Conservation (phyloP, 2,797 vertebrate genomes). For the Paratrypauchen microcephalus region DNA sequence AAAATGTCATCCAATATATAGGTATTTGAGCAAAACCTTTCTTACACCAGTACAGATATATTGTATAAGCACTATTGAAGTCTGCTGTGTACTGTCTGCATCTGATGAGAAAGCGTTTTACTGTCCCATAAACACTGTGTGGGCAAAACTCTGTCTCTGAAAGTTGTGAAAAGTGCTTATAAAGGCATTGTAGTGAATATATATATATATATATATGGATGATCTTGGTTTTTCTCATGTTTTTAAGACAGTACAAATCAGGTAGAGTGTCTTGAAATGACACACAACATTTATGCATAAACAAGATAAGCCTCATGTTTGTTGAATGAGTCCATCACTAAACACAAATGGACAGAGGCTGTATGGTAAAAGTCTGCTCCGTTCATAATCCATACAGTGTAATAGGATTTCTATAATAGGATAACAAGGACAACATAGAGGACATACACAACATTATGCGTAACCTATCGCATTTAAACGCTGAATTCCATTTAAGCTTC, state of each 20-base stretch:
- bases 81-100: too few relatives aligned
- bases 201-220: too few relatives aligned
- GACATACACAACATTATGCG: not conserved
- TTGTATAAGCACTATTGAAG: too few relatives aligned
- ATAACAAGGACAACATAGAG: constrained; percentile 8
- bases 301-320: not conserved
- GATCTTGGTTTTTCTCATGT: too few relatives aligned
- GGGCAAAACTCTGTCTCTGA: too few relatives aligned
- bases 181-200: too few relatives aligned
- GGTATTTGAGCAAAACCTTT: too few relatives aligned
- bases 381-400: constrained; percentile 6
- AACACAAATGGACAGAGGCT: not conserved
- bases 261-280: not conserved
- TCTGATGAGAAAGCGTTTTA: too few relatives aligned
- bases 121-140: too few relatives aligned
- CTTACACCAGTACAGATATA: too few relatives aligned
- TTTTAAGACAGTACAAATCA: too few relatives aligned
- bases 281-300: not conserved
- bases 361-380: not conserved
- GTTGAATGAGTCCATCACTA: not conserved
- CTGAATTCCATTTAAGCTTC: not conserved
- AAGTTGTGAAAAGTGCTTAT: too few relatives aligned
- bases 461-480: not conserved
- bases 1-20: not conserved
- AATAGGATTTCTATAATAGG: constrained; percentile 14